Evolutionary conservation across 2,113 vertebrate species (phyloP), one percentile per base, ranked within the genome.

Genomic region (Forbesichthys papilliferus): DNA sequence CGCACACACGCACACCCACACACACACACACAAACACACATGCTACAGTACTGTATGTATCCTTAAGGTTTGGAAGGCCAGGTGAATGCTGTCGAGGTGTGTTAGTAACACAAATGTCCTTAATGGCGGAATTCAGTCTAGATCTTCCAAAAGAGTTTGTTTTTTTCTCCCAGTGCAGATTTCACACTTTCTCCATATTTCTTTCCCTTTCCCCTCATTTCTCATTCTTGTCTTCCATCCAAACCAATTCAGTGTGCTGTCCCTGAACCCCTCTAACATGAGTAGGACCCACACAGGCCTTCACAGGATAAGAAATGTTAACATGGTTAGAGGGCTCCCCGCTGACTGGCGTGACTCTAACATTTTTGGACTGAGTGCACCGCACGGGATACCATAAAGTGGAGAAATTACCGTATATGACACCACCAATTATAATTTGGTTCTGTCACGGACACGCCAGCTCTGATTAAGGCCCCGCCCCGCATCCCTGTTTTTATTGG

Each of bases 181-280:
- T 77, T 74, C 34, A 69, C 71, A 78, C 72, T 68, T 82, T 77
- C 58, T 79, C 72, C 55, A 14, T 58, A 74, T 74, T 67, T 67
- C 54, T 54, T 48, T 47, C 66, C 55, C 46, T 18, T 36, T 34
- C 36, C 34, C 18, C 34, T 53, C 4, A 12, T 27, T 51, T 70
- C 49, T 67, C 51, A 68, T 79, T 84, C 61, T 78, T 82, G 75
- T 54, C 52, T 75, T 64, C 64, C 53, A 20, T 79, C 80, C 71
- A 79, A 84, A 69, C 33, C 6, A 34, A 42, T 51, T 75, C 64
- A 57, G n/a, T 52, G 59, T 71, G 78, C 80, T 69, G 68, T 84
- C 78, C 68, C 75, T 53, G 48, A 63, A 52, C 71, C 74, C 71
- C 54, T 56, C 66, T 66, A 54, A 67, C 47, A 68, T 69, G 27